Percentiles rank a stretch among this genome's conserved stretches.
These are phyloP conservation scores for Orycteropus afer DNA, from an alignment of 2,113 vertebrate species.

Conservation along the genomic window DNA sequence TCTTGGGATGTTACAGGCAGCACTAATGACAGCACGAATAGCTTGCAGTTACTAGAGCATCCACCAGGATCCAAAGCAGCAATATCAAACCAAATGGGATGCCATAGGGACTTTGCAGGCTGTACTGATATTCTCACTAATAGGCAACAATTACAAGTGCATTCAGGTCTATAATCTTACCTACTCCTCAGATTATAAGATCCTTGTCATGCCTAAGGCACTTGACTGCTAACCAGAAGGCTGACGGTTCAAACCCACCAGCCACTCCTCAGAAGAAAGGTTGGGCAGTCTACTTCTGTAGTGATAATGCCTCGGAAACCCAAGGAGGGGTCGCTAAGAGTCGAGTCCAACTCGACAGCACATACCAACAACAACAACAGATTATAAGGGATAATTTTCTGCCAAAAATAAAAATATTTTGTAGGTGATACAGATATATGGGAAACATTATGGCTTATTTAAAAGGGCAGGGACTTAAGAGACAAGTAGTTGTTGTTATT, in stretches of 20 bases:
- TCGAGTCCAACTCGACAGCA: no score
- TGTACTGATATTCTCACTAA: not conserved
- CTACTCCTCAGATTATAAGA: not conserved
- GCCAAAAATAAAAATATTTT: not conserved
- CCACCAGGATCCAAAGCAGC: slow-evolving; percentile 9
- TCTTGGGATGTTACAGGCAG: not conserved
- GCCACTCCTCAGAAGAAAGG: no score
- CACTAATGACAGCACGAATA: slow-evolving; percentile 28
- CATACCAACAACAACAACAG: no score
- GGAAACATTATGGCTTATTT: not conserved
- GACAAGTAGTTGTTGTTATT: no score
- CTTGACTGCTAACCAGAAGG: no score
- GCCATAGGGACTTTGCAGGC: not conserved
- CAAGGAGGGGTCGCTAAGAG: no score
- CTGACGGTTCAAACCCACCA: no score
- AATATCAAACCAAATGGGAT: slow-evolving; percentile 43
- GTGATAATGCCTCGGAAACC: no score
- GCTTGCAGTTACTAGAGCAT: not conserved
- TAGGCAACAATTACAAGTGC: not conserved
- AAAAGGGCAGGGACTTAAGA: not conserved
- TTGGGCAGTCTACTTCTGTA: no score
- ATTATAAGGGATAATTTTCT: slow-evolving; percentile 13
- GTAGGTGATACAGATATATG: not conserved
- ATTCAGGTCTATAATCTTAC: not conserved
- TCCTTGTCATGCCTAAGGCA: no score